Evolutionary conservation across 2,888 invertebrate species (phyloP), one percentile per base, ranked within the genome.

Genomic region (Leptogaster cylindrica): DNA sequence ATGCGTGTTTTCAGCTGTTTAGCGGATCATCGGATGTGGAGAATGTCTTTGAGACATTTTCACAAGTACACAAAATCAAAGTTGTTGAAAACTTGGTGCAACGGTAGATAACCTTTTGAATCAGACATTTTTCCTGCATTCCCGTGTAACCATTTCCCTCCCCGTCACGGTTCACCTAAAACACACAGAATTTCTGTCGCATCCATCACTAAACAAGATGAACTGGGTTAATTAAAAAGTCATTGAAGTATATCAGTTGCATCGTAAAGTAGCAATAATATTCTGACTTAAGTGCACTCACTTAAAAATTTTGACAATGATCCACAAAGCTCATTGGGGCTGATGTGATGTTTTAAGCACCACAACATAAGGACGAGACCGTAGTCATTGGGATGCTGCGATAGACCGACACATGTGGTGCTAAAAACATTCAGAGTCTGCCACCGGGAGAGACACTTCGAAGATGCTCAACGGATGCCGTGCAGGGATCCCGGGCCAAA

Each of bases 1-100:
- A 58, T 58, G 58, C 23, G 12, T 58, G 58, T 41, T 58, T 58
- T 36, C 58, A 58, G 58, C 39, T 58, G 58, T 41, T 39, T 20
- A 39, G 39, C 39, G 23, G n/a, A 36, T 14, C 41, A 36, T 39
- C 20, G 18, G 25, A 12, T 14, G 51, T 16, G 51, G n/a, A n/a
- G n/a, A n/a, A 14, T 28, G 46, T 23, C 23, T 46, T 25, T 46
- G 46, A 20, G 31, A 16, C 20, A 25, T 23, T 12, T 46, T 46
- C n/a, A 46, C 20, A 46, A 46, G n/a, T n/a, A n/a, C n/a, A n/a
- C n/a, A 33, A 33, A 33, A 33, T 33, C 33, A 33, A 33, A 33
- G n/a, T 2, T 33, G 33, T 33, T 33, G 33, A 10, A 2, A 2
- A 8, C 33, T n/a, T 33, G n/a, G 33, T 10, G n/a, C 33, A n/a